Evolutionary conservation across 2,888 invertebrate species (phyloP), one percentile per base, ranked within the genome.

Genomic region (Caenorhabditis macrosperma): DNA sequence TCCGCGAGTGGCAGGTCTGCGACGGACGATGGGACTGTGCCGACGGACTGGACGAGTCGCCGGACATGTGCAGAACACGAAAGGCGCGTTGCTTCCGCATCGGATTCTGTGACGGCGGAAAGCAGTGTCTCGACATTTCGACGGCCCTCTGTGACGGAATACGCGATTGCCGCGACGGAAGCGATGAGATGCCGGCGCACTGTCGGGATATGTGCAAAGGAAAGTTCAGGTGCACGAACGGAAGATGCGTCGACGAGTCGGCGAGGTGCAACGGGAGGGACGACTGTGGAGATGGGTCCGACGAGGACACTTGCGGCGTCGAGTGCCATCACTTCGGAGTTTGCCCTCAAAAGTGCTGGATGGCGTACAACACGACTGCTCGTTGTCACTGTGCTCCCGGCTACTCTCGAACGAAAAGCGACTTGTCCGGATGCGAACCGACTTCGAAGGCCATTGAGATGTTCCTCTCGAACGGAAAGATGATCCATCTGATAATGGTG

Each of bases 221-320:
- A 33, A 68, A 52, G 52, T 85, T 78, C 69, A 22, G 44, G 15
- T 74, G 60, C 22, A 61, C 72, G 17, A 77, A 77, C 50, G 76
- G 74, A 44, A 60, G 72, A 48, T 85, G 85, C 46, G 63, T 83
- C n/a, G 63, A 71, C 6, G 24, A 35, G 28, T 54, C 52, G 10
- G 28, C 20, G 50, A 33, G 59, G 87, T 95, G 95, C 92, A 94
- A 95, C 92, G 94, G 94, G 4, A 92, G 93, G 85, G 93, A 94
- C 89, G 94, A 95, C 92, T 95, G 95, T 91, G 93, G 93, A 17
- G 88, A 87, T 46, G 83, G 78, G 20, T 54, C 64, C 9, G 85
- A 85, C 61, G 85, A 85, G 61, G 57, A 57, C n/a, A 69, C 71
- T 1, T 83, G 82, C 48, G 77, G 67, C 6, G 41, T 54, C 26